Evolutionary conservation across 2,888 invertebrate genomes (phyloP).

Genomic region (Cepaea hortensis): DNA sequence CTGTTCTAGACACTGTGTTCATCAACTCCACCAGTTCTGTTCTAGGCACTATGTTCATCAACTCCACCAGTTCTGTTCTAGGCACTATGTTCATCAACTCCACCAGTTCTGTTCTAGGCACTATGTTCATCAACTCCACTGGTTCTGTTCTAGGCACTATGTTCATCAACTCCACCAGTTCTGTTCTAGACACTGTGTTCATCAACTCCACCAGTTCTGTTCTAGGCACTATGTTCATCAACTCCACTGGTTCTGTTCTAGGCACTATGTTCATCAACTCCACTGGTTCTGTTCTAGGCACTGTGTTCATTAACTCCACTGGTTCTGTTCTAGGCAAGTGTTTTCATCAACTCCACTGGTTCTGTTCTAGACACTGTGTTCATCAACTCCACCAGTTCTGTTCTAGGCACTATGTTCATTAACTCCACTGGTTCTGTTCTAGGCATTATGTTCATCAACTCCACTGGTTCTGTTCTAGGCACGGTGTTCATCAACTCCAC

Average conservation of each 20-base stretch:
- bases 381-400: neutral
- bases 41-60: no score
- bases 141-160: no score
- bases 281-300: neutral
- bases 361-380: neutral
- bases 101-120: no score
- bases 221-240: neutral
- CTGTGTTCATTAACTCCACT: neutral
- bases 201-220: neutral
- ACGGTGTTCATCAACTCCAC: neutral
- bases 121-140: no score
- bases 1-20: no score
- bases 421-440: neutral
- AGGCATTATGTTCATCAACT: neutral
- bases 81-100: no score
- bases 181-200: no score
- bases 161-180: no score
- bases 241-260: neutral
- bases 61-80: no score
- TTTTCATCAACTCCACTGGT: neutral
- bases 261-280: neutral
- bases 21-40: no score
- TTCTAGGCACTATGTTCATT: neutral
- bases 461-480: neutral
- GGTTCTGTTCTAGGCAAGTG: neutral